Percentiles rank a stretch among this genome's conserved stretches.
These are phyloP conservation scores for Alectoris magna DNA, from an alignment of 2,797 vertebrate genomes.

Conservation along the genomic window DNA sequence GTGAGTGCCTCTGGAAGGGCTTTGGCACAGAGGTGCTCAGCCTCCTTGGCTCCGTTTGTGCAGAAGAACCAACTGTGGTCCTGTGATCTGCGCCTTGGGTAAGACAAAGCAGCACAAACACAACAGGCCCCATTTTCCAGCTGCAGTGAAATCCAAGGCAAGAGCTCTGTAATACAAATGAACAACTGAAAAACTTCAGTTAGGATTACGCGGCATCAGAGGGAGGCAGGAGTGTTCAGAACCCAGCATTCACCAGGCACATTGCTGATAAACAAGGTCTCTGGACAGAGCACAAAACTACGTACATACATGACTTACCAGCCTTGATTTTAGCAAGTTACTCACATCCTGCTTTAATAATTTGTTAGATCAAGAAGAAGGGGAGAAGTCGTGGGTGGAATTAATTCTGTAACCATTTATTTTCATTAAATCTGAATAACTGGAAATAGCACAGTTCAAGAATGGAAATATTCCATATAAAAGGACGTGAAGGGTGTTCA, in stretches of 20 bases:
- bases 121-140: background rate
- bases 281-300: background rate
- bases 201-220: background rate
- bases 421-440: conserved; percentile 61
- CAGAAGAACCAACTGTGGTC: background rate
- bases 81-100: background rate
- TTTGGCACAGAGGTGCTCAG: background rate
- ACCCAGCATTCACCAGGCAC: background rate
- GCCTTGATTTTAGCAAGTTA: background rate
- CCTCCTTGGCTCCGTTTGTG: background rate
- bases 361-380: conserved; percentile 36
- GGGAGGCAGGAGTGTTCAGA: background rate
- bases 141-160: background rate
- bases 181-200: background rate
- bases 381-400: conserved; percentile 40
- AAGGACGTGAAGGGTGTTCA: conserved; percentile 30
- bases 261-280: background rate
- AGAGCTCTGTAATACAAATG: background rate
- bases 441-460: conserved; percentile 41
- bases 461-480: conserved; percentile 57
- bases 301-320: background rate
- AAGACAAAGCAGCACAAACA: background rate
- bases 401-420: conserved; percentile 61
- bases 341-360: conserved; percentile 11
- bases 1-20: background rate